Evolutionary conservation across 2,797 vertebrate genomes (phyloP), one percentile per base, ranked within the genome.

Genomic region (Enteromius treurensis): DNA sequence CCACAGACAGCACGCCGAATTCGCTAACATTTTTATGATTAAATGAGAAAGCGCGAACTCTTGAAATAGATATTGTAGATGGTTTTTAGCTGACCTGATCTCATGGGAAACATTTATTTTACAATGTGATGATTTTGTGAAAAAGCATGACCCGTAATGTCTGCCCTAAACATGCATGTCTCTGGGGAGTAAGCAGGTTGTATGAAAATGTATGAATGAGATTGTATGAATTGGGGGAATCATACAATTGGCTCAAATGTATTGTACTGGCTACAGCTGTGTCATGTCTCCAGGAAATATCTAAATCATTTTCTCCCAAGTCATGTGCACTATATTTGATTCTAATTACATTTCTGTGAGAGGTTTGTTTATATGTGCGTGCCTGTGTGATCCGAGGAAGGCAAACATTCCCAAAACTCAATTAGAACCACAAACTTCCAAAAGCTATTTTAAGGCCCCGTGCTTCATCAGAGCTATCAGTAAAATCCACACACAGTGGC

Each of bases 401-500:
- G 40, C 51, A 77, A 70, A 77, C 51, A 77, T 47, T 26, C 11
- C 45, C 51, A 17, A 77, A 77, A 77, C 74, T 83, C 65, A 70
- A 60, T 83, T 78, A 60, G 78, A 62, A 62, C 37, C 53, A 21
- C 40, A 77, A 77, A 83, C 64, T 49, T 78, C 34, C 40, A 26
- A 60, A 65, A 83, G 81, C 21, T 26, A 78, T 70, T 71, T 60
- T 21, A 17, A 29, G 23, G 14, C 23, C 62, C 23, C 4, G 37
- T 68, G 73, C 64, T 77, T 77, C 81, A 74, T 74, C 40, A 69
- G 47, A 58, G 34, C 64, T 55, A 77, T 83, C 74, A 83, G 74
- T 49, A 70, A 83, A 83, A 83, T 83, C 65, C 65, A 83, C 74
- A 83, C 74, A 70, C 40, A 49, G 74, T 19, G 29, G 65, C 75